Base-by-base conservation (phyloP, 1,140 invertebrate species). In the Chironomus tepperi region DNA sequence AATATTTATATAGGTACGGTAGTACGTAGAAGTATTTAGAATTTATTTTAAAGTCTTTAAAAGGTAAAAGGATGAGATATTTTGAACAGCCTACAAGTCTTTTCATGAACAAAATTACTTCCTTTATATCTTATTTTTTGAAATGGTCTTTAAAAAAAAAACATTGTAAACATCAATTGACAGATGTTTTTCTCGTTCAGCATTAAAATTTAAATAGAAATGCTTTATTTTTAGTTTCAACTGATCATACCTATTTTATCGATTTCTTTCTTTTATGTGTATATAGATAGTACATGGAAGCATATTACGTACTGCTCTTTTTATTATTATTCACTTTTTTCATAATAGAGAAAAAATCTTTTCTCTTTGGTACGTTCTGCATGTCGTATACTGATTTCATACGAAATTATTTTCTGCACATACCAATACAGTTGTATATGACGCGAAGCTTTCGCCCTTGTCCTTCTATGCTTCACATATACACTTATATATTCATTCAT, bases 311-410 rank as follows among this genome's bases (percentile, higher is more conserved):
- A 57, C 47, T 57, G n/a, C 47, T 12, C n/a, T 57, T 57, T 57
- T 57, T 57, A 34, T 34, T 34, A 34, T 34, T 34, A 34, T 34
- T 34, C 24, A 34, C 24, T 34, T 34, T 34, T 34, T 34, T 34
- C 24, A 34, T 34, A 34, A 34, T 34, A 34, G 47, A 57, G 47
- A 57, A n/a, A 57, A 57, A n/a, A 12, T 47, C 8, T 47, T 47
- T 15, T 47, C 43, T 47, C 43, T 15, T 47, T 15, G 24, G 24
- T 34, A 34, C 24, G 24, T 34, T 34, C 24, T 34, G 24, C 24
- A 34, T 15, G 73, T 42, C 34, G 21, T 43, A 73, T 34, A 42
- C 73, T 72, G 18, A 10, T 73, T 34, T 73, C 76, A 77, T 77
- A 74, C 74, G 74, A n/a, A 57, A 57, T 70, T 10, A 70, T 34